A percentile compares a stretch with the other conserved stretches of the same genome.
Conservation (phyloP, 2,888 invertebrate species). For the Leptinotarsa peninsularis region DNA sequence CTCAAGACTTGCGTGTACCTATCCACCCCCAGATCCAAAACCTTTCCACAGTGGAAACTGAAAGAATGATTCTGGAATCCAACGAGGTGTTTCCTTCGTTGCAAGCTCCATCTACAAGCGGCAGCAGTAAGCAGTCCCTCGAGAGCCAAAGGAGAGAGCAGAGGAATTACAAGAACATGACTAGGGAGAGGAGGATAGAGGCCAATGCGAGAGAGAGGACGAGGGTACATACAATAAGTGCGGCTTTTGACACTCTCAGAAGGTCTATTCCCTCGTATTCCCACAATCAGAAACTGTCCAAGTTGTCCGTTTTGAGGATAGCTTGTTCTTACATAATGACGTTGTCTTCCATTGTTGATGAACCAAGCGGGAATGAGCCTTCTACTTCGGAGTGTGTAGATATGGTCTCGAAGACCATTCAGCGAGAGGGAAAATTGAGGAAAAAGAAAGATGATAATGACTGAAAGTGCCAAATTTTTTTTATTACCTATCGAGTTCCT, state of each 20-base stretch:
- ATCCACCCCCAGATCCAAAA: conserved; percentile 56
- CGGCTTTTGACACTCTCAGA: conserved; percentile 91
- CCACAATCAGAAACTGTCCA: conserved; percentile 92
- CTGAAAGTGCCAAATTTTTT: conserved; percentile 43
- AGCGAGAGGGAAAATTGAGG: conserved; percentile 89
- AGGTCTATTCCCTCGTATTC: conserved; percentile 90
- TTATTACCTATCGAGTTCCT: conserved; percentile 29
- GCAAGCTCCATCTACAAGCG: conserved; percentile 32
- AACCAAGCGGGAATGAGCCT: conserved; percentile 65
- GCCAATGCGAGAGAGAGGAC: conserved; percentile 94
- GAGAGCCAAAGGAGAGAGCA: conserved; percentile 69
- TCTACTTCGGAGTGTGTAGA: conserved; percentile 84
- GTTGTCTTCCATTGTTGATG: conserved; percentile 82
- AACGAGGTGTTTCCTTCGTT: conserved; percentile 59
- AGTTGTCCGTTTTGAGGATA: conserved; percentile 90
- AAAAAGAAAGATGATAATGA: conserved; percentile 83
- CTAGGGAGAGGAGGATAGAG: conserved; percentile 90
- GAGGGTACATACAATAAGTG: conserved; percentile 94
- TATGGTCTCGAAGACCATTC: conserved; percentile 90
- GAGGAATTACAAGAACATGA: conserved; percentile 96
- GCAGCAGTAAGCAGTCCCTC: conserved; percentile 30
- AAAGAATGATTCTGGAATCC: conserved; percentile 56
- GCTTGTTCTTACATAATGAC: conserved; percentile 94
- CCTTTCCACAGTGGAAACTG: conserved; percentile 56
- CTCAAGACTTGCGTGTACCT: conserved; percentile 56